These are phyloP conservation scores for Thalpophila matura DNA, from an alignment of 2,888 invertebrate species.

Conservation along the genomic window DNA sequence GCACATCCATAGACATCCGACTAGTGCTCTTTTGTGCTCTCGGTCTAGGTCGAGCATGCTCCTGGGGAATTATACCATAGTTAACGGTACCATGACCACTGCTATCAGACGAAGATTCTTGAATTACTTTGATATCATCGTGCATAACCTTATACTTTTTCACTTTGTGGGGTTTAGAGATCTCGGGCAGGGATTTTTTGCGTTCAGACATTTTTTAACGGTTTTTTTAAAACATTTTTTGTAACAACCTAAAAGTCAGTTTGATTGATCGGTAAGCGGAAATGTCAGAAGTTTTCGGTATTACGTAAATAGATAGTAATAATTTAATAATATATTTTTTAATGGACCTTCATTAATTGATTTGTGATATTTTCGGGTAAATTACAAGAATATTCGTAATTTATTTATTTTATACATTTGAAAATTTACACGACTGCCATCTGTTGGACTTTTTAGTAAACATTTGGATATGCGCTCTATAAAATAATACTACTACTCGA, in stretches of 20 bases:
- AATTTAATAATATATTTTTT: neutral
- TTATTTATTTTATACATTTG: too few relatives aligned
- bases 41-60: slow-evolving; percentile 52
- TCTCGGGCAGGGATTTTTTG: neutral
- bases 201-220: slow-evolving; percentile 15
- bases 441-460: neutral
- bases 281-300: slow-evolving; percentile 27
- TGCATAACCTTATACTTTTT: neutral
- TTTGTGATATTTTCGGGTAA: neutral
- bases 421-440: too few relatives aligned
- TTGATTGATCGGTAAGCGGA: neutral
- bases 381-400: neutral
- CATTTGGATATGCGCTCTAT: neutral
- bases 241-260: slow-evolving; percentile 29
- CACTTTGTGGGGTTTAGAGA: neutral
- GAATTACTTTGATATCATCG: neutral
- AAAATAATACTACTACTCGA: neutral
- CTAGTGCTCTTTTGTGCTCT: slow-evolving; percentile 20
- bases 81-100: slow-evolving; percentile 26
- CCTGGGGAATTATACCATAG: slow-evolving; percentile 45
- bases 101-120: slow-evolving; percentile 42
- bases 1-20: slow-evolving; percentile 35
- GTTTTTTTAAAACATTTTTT: neutral
- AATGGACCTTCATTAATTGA: neutral
- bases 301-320: neutral